These are phyloP conservation scores for Shargacucullia verbasci DNA, from an alignment of 2,888 invertebrate genomes.

Conservation along the genomic window DNA sequence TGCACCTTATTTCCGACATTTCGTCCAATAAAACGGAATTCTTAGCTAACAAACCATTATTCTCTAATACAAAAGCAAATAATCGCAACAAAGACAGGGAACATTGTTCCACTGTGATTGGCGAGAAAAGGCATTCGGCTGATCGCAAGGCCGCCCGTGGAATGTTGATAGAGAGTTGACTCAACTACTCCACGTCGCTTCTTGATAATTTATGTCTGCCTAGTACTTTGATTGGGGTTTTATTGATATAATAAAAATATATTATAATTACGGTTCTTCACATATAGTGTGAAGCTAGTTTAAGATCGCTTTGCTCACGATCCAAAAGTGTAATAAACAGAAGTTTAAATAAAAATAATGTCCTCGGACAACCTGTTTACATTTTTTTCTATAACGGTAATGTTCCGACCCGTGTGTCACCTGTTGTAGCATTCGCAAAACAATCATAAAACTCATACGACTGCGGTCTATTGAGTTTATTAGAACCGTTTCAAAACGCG, in stretches of 20 bases:
- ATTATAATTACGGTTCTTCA: too few species aligned
- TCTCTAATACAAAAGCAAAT: constrained; percentile 40
- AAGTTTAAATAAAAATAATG: constrained; percentile 10
- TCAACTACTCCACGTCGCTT: constrained; percentile 53
- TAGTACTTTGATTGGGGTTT: constrained; percentile 56
- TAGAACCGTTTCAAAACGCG: constrained; percentile 2
- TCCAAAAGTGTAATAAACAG: constrained; percentile 10
- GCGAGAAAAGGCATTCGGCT: constrained; percentile 64
- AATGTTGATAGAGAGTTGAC: constrained; percentile 80
- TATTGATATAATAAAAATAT: constrained; percentile 26
- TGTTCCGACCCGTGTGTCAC: constrained; percentile 28
- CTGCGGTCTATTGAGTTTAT: not conserved
- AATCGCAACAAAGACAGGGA: constrained; percentile 54
- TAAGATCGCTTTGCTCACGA: not conserved
- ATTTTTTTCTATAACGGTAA: constrained; percentile 38
- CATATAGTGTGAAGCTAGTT: constrained; percentile 24
- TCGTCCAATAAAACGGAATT: constrained; percentile 33
- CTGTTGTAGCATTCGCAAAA: constrained; percentile 22
- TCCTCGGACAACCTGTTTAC: constrained; percentile 26
- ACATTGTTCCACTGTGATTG: constrained; percentile 54
- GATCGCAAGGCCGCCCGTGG: constrained; percentile 71
- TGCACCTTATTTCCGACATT: constrained; percentile 22
- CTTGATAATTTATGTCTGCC: constrained; percentile 67
- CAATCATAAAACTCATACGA: constrained; percentile 2
- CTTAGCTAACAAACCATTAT: constrained; percentile 30